A percentile compares a stretch with the other conserved stretches of the same genome.
Evolutionary conservation across 2,113 vertebrate species (phyloP).

Genomic region (human): GRCh38 chr5:75962501-75963000

Average conservation of each 20-base stretch:
- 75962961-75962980: background rate
- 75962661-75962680: no score
- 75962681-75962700: no score
- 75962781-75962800: no score
- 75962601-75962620: no score
- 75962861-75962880: no score
- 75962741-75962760: no score
- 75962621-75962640: no score
- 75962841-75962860: background rate
- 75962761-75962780: no score
- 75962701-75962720: no score
- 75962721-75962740: no score
- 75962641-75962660: background rate
- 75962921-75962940: background rate
- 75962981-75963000: background rate
- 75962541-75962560: background rate
- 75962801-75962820: no score
- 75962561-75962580: background rate
- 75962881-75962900: background rate
- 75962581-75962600: background rate
- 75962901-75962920: background rate
- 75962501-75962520: background rate
- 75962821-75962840: background rate
- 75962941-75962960: background rate
- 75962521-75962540: no score